Evolutionary conservation across 2,113 vertebrate species (phyloP).

Genomic region (crab-eating macaque (Macaca fascicularis)): T2T-MFA8v1.1 NC_088389.1:19554001-19554500

Average conservation of each 20-base stretch:
- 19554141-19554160: conserved; percentile 15
- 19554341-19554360: conserved; percentile 49
- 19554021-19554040: background rate
- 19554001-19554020: background rate
- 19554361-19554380: conserved; percentile 81
- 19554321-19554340: conserved; percentile 31
- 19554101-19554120: background rate
- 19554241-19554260: conserved; percentile 74
- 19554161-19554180: background rate
- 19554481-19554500: conserved; percentile 79
- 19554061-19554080: background rate
- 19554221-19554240: conserved; percentile 54
- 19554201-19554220: background rate
- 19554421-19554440: conserved; percentile 64
- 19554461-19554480: conserved; percentile 74
- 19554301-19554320: conserved; percentile 63
- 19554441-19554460: conserved; percentile 77
- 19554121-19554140: background rate
- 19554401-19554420: conserved; percentile 64
- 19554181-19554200: background rate
- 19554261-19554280: conserved; percentile 81
- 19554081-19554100: background rate
- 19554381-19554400: conserved; percentile 78
- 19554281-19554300: conserved; percentile 57
- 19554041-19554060: background rate